These are phyloP conservation scores for Aramus guarauna DNA, from an alignment of 2,113 vertebrate species.

Conservation along the genomic window DNA sequence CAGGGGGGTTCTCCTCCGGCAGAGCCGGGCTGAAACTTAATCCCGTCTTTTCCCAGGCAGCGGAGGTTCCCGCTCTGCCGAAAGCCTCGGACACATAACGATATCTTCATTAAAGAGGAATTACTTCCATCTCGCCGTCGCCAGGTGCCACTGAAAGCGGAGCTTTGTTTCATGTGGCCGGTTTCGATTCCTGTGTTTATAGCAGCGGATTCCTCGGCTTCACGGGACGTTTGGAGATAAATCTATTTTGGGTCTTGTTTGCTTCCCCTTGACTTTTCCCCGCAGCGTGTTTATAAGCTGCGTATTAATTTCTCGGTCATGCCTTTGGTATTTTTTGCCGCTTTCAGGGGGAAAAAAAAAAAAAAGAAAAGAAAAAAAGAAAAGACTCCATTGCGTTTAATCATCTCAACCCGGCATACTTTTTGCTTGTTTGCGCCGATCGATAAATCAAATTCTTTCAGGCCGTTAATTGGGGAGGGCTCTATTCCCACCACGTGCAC, in stretches of 20 bases:
- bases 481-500: neutral
- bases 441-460: neutral
- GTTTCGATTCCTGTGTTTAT: neutral
- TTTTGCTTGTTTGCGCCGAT: neutral
- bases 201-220: neutral
- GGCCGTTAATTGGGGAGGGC: neutral
- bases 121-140: neutral
- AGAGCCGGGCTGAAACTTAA: neutral
- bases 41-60: slow-evolving; percentile 27
- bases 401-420: neutral
- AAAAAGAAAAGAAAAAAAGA: neutral
- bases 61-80: neutral
- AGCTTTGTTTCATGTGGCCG: slow-evolving; percentile 27
- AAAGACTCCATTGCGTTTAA: neutral
- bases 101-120: slow-evolving; percentile 17
- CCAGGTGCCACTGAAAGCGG: slow-evolving; percentile 9
- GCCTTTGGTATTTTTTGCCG: neutral
- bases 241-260: slow-evolving; percentile 12
- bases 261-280: neutral
- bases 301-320: neutral
- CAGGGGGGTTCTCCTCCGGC: neutral
- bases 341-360: neutral
- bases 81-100: neutral
- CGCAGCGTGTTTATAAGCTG: neutral
- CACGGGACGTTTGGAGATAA: neutral